phyloP scores from a whole-genome alignment of 1,140 invertebrate genomes.

The Patella vulgata region DNA sequence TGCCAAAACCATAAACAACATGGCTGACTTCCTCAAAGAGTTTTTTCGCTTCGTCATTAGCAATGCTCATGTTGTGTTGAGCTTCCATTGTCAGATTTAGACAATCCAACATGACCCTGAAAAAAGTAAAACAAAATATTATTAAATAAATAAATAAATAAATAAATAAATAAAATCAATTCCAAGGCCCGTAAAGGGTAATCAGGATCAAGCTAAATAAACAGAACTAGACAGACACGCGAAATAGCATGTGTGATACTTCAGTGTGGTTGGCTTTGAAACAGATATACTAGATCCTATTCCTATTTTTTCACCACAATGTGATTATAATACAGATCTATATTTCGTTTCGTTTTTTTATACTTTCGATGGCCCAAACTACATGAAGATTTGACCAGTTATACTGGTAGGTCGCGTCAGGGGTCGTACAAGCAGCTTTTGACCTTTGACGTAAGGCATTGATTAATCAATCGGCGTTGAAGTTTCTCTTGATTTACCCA shows the following conservation, averaged over 20 bases:
- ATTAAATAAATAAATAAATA: neutral
- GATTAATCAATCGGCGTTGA: no score
- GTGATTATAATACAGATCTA: no score
- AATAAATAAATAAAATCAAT: neutral
- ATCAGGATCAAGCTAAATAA: neutral
- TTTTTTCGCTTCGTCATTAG: constrained; percentile 24
- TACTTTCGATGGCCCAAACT: no score
- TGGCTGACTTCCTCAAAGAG: constrained; percentile 40
- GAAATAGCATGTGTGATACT: neutral
- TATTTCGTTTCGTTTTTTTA: no score
- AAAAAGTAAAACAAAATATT: neutral
- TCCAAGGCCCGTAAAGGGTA: constrained; percentile 4
- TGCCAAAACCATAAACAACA: constrained; percentile 45
- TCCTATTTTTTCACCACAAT: constrained; percentile 4
- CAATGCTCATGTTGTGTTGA: constrained; percentile 7
- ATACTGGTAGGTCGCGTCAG: neutral
- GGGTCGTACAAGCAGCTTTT: no score
- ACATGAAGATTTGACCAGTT: no score
- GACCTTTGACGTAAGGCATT: no score
- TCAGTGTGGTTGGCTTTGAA: neutral
- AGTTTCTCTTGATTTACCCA: no score
- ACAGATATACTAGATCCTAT: neutral
- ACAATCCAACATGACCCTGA: constrained; percentile 21
- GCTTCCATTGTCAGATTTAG: neutral
- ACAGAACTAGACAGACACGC: neutral